Conservation (phyloP, 2,113 vertebrate species). For the Cichladusa arquata region DNA sequence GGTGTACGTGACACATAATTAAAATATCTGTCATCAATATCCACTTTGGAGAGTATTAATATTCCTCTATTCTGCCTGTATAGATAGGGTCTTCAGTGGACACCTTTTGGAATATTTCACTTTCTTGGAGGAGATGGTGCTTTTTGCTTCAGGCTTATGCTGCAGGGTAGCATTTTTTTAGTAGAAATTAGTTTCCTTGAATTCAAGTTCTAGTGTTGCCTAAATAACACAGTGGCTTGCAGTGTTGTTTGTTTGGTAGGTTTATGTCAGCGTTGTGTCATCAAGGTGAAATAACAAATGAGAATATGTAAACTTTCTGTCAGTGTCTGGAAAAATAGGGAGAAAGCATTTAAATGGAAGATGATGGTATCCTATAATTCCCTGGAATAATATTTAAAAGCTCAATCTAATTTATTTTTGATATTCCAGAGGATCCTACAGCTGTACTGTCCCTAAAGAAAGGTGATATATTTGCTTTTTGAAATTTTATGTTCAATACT, state of each 20-base stretch:
- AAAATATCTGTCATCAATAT: not conserved
- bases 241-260: not conserved
- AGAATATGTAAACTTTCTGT: not conserved
- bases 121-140: not conserved
- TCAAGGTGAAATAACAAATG: not conserved
- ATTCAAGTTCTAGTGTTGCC: not conserved
- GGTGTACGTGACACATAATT: not conserved
- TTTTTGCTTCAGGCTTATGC: not conserved
- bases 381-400: not conserved
- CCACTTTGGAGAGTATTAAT: not conserved
- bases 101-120: not conserved
- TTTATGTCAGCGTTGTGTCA: not conserved
- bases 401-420: not conserved
- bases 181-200: not conserved
- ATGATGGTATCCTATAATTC: not conserved
- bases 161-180: not conserved
- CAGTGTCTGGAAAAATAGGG: not conserved
- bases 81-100: rapidly evolving
- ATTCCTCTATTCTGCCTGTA: not conserved
- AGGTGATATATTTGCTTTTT: not conserved
- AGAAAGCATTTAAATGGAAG: not conserved
- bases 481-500: not conserved
- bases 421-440: not conserved
- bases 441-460: not conserved
- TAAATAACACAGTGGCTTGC: not conserved